phyloP scores from a whole-genome alignment of 2,888 invertebrate genomes.

The Leptarthrus brevirostris region DNA sequence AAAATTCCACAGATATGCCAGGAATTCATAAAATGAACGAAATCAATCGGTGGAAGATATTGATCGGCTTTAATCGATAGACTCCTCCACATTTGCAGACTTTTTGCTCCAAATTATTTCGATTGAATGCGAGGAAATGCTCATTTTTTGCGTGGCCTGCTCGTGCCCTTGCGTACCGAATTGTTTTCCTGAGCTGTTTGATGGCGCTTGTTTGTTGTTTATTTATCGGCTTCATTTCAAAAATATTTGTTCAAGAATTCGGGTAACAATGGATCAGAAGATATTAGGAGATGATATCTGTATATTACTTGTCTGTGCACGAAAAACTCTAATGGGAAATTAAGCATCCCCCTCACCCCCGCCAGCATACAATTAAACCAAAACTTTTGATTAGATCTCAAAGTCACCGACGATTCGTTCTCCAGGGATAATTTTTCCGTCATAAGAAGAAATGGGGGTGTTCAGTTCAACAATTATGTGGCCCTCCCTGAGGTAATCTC shows the following conservation, averaged over 20 bases:
- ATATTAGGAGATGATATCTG: constrained; percentile 39
- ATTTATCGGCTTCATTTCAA: constrained; percentile 39
- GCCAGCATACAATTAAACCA: constrained; percentile 17
- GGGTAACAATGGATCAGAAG: constrained; percentile 32
- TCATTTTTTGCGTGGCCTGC: constrained; percentile 17
- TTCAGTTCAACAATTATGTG: not conserved
- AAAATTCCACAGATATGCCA: constrained; percentile 44
- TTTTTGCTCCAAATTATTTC: constrained; percentile 3
- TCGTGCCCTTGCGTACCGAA: constrained; percentile 3
- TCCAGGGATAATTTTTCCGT: constrained; percentile 27
- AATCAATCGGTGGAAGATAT: constrained; percentile 44
- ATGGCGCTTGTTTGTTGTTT: constrained; percentile 30
- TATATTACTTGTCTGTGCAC: constrained; percentile 19
- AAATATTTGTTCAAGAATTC: constrained; percentile 39
- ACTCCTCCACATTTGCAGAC: constrained; percentile 19
- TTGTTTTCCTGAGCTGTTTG: constrained; percentile 18
- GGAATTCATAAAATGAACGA: constrained; percentile 47
- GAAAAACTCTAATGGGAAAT: not conserved
- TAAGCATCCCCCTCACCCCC: constrained; percentile 26
- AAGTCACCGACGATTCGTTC: not conserved
- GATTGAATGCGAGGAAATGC: constrained; percentile 28
- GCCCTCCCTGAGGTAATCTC: constrained; percentile 10
- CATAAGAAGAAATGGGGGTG: constrained; percentile 30
- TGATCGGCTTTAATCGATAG: constrained; percentile 43
- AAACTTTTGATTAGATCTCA: constrained; percentile 40